Percentiles rank a stretch among this genome's conserved stretches.
These are phyloP conservation scores for Prenolepis imparis DNA, from an alignment of 2,888 invertebrate genomes.

Conservation along the genomic window DNA sequence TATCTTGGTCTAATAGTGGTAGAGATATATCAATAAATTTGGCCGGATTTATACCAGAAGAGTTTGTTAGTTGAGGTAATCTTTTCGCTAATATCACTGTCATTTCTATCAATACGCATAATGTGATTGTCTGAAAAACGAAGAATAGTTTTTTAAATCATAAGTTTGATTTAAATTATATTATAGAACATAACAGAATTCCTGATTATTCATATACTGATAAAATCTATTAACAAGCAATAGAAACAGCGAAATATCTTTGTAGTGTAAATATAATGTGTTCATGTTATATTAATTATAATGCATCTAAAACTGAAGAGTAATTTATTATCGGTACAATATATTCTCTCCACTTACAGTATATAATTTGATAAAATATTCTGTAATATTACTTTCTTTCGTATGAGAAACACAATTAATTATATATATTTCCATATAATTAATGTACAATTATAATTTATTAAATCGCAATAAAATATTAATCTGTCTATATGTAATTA, in stretches of 20 bases:
- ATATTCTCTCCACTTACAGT: neutral
- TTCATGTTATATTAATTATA: too few species aligned
- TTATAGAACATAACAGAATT: neutral
- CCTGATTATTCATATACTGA: neutral
- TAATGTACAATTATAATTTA: neutral
- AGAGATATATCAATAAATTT: conserved; percentile 44
- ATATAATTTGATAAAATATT: neutral
- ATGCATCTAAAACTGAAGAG: neutral
- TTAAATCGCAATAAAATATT: neutral
- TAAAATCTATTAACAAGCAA: neutral
- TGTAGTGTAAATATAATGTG: neutral
- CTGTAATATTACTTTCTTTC: too few species aligned
- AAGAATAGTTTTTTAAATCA: neutral
- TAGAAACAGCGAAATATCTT: neutral
- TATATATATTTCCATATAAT: neutral
- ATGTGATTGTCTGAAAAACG: conserved; percentile 59
- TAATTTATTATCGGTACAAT: neutral
- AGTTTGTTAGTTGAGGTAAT: neutral
- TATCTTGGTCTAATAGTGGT: too few species aligned
- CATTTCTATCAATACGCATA: conserved; percentile 70
- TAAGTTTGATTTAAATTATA: neutral
- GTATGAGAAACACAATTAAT: neutral
- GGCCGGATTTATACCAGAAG: too few species aligned
- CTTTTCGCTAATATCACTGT: conserved; percentile 53
- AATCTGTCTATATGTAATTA: neutral